These are phyloP conservation scores for Epinotia bilunana DNA, from an alignment of 2,888 invertebrate genomes.

Conservation along the genomic window DNA sequence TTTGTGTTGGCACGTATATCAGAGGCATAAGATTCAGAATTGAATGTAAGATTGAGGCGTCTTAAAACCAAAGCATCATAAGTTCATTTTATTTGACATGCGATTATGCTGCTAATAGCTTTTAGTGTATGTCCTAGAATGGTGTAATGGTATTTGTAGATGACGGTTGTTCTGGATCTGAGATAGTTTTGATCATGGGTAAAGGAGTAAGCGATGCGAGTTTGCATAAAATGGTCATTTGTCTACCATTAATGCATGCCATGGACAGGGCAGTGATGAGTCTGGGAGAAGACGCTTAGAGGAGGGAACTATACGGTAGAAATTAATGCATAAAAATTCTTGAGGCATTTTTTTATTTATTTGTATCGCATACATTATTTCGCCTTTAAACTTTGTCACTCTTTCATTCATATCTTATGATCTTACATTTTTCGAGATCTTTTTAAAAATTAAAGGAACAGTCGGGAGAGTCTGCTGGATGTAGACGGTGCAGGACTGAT, in stretches of 20 bases:
- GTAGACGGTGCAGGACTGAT: too few relatives aligned
- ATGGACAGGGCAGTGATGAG: constrained; percentile 45
- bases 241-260: constrained; percentile 77
- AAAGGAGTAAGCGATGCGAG: constrained; percentile 69
- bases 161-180: background rate
- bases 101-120: background rate
- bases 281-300: constrained; percentile 31
- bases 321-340: background rate
- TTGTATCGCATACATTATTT: too few relatives aligned
- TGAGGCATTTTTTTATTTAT: too few relatives aligned
- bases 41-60: background rate
- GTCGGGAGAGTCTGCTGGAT: too few relatives aligned
- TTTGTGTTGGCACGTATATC: background rate
- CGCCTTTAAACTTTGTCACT: too few relatives aligned
- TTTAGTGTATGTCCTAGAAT: background rate
- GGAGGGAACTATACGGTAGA: background rate
- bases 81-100: background rate
- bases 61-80: background rate
- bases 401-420: too few relatives aligned
- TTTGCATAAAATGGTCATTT: constrained; percentile 83
- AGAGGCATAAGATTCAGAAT: constrained; percentile 4
- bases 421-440: too few relatives aligned
- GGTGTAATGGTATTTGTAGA: background rate
- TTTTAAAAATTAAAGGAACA: too few relatives aligned
- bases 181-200: constrained; percentile 41